Evolutionary conservation across 2,797 vertebrate genomes (phyloP).

Genomic region (Notolabrus celidotus): DNA sequence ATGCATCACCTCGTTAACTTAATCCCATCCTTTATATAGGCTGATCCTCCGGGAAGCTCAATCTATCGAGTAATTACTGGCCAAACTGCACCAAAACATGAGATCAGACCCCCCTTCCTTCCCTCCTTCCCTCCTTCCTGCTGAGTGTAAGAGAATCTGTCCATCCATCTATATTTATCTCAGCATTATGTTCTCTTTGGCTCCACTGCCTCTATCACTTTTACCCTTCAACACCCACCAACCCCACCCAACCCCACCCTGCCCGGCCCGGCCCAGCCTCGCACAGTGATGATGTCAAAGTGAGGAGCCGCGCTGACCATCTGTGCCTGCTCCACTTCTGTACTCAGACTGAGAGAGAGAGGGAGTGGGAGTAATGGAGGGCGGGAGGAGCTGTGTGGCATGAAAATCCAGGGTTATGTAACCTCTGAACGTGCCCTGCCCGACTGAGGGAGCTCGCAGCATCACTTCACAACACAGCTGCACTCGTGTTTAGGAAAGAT

Average conservation of each 20-base stretch:
- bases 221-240: constrained; percentile 39
- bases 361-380: constrained; percentile 11
- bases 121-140: background rate
- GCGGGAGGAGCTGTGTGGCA: constrained; percentile 40
- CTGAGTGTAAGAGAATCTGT: background rate
- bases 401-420: constrained; percentile 67
- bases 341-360: constrained; percentile 10
- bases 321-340: constrained; percentile 60
- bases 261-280: background rate
- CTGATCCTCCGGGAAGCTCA: constrained; percentile 53
- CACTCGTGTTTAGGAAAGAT: constrained; percentile 11
- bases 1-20: constrained; percentile 75
- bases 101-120: background rate
- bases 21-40: constrained; percentile 59
- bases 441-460: constrained; percentile 28
- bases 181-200: constrained; percentile 4
- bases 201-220: constrained; percentile 23
- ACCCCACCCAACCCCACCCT: constrained; percentile 20
- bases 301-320: constrained; percentile 53
- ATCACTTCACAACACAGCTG: constrained; percentile 46
- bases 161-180: constrained; percentile 37
- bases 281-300: constrained; percentile 11
- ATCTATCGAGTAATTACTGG: constrained; percentile 63
- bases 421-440: constrained; percentile 47
- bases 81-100: constrained; percentile 40